Evolutionary conservation across 1,140 invertebrate genomes (phyloP).

Genomic region (Camponotus pennsylvanicus): DNA sequence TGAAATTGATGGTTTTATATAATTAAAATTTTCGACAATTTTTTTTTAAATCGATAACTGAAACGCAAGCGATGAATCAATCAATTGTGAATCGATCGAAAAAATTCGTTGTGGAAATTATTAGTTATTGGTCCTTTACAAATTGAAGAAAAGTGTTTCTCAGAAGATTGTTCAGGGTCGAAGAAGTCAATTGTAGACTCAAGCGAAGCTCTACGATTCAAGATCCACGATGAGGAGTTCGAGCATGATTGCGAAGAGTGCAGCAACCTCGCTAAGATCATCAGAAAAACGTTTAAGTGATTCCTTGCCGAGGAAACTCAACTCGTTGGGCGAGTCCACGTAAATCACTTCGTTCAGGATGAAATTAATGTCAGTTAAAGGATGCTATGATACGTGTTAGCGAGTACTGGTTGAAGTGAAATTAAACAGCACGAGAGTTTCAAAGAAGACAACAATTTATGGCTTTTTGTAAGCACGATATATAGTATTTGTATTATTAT

Average conservation of each 20-base stretch:
- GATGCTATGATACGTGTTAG: slow-evolving; percentile 53
- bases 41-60: neutral
- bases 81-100: slow-evolving; percentile 17
- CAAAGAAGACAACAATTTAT: slow-evolving; percentile 51
- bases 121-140: slow-evolving; percentile 18
- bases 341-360: slow-evolving; percentile 71
- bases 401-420: slow-evolving; percentile 8
- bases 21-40: neutral
- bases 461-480: neutral
- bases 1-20: neutral
- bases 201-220: slow-evolving; percentile 18
- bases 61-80: slow-evolving; percentile 34
- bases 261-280: slow-evolving; percentile 53
- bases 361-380: slow-evolving; percentile 71
- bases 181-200: slow-evolving; percentile 56
- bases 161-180: slow-evolving; percentile 58
- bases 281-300: slow-evolving; percentile 62
- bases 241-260: slow-evolving; percentile 40
- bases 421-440: slow-evolving; percentile 62
- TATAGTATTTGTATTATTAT: slow-evolving; percentile 5
- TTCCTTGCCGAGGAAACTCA: slow-evolving; percentile 59
- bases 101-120: slow-evolving; percentile 39
- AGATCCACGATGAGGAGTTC: slow-evolving; percentile 23
- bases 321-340: slow-evolving; percentile 66
- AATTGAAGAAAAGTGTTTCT: slow-evolving; percentile 53